Evolutionary conservation across 1,140 invertebrate genomes (phyloP).

Genomic region (Brachionus asplanchnoidis): DNA sequence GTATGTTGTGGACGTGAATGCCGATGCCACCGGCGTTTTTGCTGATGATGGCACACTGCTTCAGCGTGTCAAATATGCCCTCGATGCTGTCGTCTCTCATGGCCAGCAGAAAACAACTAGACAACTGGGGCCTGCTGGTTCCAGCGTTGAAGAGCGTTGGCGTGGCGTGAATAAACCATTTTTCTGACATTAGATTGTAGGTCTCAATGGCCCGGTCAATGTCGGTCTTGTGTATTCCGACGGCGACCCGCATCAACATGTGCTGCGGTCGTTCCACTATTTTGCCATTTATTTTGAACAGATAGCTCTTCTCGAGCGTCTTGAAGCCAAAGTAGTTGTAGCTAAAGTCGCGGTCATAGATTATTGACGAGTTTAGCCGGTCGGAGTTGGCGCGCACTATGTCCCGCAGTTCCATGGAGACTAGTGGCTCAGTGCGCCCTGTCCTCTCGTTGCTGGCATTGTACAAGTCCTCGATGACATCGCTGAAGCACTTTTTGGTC

Average conservation of each 20-base stretch:
- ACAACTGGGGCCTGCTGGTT: constrained; percentile 82
- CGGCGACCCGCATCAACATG: constrained; percentile 94
- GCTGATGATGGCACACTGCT: constrained; percentile 89
- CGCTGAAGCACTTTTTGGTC: constrained; percentile 60
- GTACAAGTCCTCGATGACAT: constrained; percentile 82
- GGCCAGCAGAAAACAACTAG: constrained; percentile 87
- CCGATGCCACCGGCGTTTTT: constrained; percentile 97
- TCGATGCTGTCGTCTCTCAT: constrained; percentile 95
- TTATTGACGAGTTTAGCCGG: constrained; percentile 85
- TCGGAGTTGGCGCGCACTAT: constrained; percentile 83
- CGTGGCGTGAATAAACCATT: constrained; percentile 95
- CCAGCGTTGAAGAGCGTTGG: constrained; percentile 94
- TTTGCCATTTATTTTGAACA: constrained; percentile 87
- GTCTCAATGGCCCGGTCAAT: constrained; percentile 90
- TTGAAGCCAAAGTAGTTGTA: constrained; percentile 99
- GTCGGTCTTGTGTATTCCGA: constrained; percentile 91
- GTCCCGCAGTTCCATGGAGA: constrained; percentile 74
- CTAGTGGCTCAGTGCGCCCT: constrained; percentile 69
- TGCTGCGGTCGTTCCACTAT: constrained; percentile 94
- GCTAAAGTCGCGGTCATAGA: constrained; percentile 91
- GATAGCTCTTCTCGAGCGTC: constrained; percentile 89
- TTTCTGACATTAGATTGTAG: constrained; percentile 89
- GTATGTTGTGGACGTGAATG: constrained; percentile 89
- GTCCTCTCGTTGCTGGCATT: constrained; percentile 71
- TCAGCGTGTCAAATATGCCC: constrained; percentile 91